Base-by-base conservation (phyloP, 2,797 vertebrate genomes). In the Aphelocoma californica region DNA sequence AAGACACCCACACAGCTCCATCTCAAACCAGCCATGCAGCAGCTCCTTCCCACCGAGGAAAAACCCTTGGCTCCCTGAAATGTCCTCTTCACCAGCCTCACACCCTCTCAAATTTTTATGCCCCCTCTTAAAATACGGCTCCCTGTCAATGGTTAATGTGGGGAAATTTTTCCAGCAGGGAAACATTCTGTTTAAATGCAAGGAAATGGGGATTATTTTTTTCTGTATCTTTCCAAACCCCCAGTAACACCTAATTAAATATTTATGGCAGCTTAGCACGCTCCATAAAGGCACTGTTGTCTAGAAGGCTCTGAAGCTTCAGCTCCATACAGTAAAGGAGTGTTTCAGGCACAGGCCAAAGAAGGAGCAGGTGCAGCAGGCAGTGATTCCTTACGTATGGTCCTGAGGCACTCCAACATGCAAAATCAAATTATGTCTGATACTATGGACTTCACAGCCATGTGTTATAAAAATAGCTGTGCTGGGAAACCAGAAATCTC, bases 401-500 rank as follows among this genome's bases (percentile, higher is more conserved):
- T 66, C 71, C 81, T 57, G 58, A 86, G 72, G 81, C 40, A 8
- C 77, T 72, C 83, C 32, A 48, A 20, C 5, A 6, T 14, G n/a
- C 51, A 65, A 72, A 75, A 72, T 90, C 91, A 70, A 94, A 72
- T 84, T 54, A 38, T 67, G 73, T 38, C 75, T 79, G 51, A 87
- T 79, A 18, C 91, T 92, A 23, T 53, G 67, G 93, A 70, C 86
- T 95, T 91, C 86, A 77, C 87, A 92, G 90, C 57, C 80, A 7
- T 26, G 23, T 48, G 72, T 64, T 94, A 58, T 32, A 95, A 92
- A 97, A 96, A 95, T 90, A 96, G 53, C 81, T 83, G 64, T 29
- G 15, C 81, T 94, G 88, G 79, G 90, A 94, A 77, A 92, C 44
- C 65, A 81, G 73, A 96, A 95, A 94, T 86, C 92, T 91, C 91